Evolutionary conservation across 1,140 invertebrate genomes (phyloP).

Genomic region (Drosophila repletoides): DNA sequence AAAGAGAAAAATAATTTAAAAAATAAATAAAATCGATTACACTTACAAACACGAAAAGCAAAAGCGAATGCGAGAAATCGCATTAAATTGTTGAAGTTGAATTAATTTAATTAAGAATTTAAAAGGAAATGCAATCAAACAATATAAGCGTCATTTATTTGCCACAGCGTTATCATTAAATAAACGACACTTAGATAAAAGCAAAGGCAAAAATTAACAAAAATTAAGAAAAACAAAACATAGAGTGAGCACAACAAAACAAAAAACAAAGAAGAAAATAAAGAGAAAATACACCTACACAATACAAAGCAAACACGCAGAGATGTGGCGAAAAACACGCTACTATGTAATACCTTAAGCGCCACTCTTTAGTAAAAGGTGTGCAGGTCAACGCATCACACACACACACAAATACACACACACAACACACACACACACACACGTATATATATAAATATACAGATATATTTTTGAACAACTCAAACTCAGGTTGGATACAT

Average conservation of each 20-base stretch:
- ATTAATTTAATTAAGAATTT: slow-evolving; percentile 73
- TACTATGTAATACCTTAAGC: slow-evolving; percentile 26
- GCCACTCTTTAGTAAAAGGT: slow-evolving; percentile 29
- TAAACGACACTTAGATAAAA: slow-evolving; percentile 57
- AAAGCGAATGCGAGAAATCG: slow-evolving; percentile 33
- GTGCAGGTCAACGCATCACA: slow-evolving; percentile 27
- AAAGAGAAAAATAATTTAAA: slow-evolving; percentile 34
- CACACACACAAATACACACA: slow-evolving; percentile 31
- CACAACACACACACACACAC: slow-evolving; percentile 12
- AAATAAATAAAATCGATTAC: slow-evolving; percentile 34
- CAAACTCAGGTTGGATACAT: slow-evolving; percentile 80
- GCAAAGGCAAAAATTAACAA: slow-evolving; percentile 43
- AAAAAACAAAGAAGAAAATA: slow-evolving; percentile 46
- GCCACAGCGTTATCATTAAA: slow-evolving; percentile 53
- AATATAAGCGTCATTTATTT: slow-evolving; percentile 53
- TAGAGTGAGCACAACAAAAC: slow-evolving; percentile 73
- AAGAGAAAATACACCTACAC: slow-evolving; percentile 48
- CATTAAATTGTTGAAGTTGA: slow-evolving; percentile 73
- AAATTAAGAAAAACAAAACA: slow-evolving; percentile 57
- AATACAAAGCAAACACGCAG: no score
- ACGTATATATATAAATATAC: slow-evolving; percentile 33
- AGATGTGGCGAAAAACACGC: slow-evolving; percentile 22
- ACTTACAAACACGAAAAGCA: slow-evolving; percentile 43
- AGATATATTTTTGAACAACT: slow-evolving; percentile 79
- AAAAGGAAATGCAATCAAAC: slow-evolving; percentile 70